Base-by-base conservation (phyloP, 2,113 vertebrate species). In the Nibea coibor region DNA sequence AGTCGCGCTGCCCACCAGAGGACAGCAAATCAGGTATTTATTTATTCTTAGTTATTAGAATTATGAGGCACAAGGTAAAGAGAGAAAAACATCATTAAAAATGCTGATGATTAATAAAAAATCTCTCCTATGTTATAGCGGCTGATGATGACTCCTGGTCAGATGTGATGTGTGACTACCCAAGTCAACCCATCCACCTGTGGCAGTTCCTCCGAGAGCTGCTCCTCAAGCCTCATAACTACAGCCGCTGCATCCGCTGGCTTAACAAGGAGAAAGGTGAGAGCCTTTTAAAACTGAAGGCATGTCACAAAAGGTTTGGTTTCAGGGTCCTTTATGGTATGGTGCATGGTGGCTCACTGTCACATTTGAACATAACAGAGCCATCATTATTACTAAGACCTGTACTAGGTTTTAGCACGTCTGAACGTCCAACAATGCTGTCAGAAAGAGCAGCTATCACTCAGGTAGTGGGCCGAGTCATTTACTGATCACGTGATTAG, bases 161-260 rank as follows among this genome's bases (percentile, higher is more conserved):
- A 8, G 96, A 97, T 74, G 95, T 94, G 69, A 95, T 96, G 75
- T 96, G 96, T 0, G 96, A 92, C 65, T 97, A 95, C 7, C 94
- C 97, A 0, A 96, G 95, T 50, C 97, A 98, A 88, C 97, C 97
- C 84, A 98, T 99, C 85, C 97, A 98, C 90, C 94, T 99, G 53
- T 98, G 97, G 97, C 97, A 99, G 90, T 99, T 99, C 91, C 95
- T 99, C 79, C 94, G 94, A 31, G 97, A 98, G 91, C 95, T 99
- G 85, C 95, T 99, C 81, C 95, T 97, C 75, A 98, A 98, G 54
- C 97, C 97, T 0, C 96, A 97, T 77, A 96, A 93, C 92, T 97
- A 97, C 16, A 97, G 97, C 20, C 96, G 96, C 88, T 96, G 95
- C 94, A 97, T 97, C 91, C 96, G 97, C 89, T 99, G 97, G 97